A percentile compares a stretch with the other conserved stretches of the same genome.
These are phyloP conservation scores for Furnarius figulus DNA, from an alignment of 2,113 vertebrate genomes.

Conservation along the genomic window DNA sequence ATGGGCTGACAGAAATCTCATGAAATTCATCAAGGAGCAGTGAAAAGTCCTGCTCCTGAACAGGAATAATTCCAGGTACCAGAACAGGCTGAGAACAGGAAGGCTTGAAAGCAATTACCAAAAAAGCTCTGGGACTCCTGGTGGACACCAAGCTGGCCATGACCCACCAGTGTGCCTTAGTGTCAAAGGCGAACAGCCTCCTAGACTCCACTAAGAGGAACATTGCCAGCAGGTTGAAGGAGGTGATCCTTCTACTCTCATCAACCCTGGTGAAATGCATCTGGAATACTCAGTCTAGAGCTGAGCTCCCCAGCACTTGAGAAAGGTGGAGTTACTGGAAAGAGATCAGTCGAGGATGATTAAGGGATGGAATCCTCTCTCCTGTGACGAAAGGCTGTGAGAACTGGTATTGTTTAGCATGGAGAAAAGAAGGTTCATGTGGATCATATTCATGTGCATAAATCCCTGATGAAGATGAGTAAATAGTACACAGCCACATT, in stretches of 20 bases:
- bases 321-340: background rate
- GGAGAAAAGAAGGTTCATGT: background rate
- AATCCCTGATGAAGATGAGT: background rate
- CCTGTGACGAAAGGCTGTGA: background rate
- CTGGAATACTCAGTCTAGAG: background rate
- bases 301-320: background rate
- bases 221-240: background rate
- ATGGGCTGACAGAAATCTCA: background rate
- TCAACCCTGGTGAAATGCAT: background rate
- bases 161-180: accelerated
- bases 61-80: background rate
- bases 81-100: background rate
- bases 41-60: background rate
- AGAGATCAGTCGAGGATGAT: background rate
- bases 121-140: background rate
- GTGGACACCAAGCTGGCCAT: background rate
- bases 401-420: background rate
- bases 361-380: background rate
- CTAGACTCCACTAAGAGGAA: background rate
- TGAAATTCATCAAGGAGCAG: background rate
- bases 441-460: background rate
- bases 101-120: background rate
- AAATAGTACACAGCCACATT: background rate
- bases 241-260: accelerated
- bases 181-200: background rate